Conservation (phyloP, 2,113 vertebrate genomes). For the Castor canadensis region DNA sequence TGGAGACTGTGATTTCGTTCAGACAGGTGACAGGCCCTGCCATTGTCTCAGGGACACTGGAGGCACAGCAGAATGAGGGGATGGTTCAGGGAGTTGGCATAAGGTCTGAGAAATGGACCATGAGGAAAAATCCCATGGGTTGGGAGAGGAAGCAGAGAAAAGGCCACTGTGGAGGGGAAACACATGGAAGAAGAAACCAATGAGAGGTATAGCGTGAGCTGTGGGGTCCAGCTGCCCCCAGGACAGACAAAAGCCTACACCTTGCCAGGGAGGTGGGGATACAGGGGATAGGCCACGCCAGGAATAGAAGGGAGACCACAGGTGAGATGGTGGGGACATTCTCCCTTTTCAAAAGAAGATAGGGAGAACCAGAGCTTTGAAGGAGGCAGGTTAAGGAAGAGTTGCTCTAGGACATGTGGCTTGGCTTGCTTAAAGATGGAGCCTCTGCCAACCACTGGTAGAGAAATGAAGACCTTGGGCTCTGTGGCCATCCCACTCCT, state of each 20-base stretch:
- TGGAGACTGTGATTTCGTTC: neutral
- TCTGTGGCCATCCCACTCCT: neutral
- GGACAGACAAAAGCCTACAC: neutral
- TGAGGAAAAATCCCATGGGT: too few relatives aligned
- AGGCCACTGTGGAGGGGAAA: neutral
- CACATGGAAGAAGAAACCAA: fast-evolving
- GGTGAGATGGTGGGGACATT: fast-evolving
- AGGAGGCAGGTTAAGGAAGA: neutral
- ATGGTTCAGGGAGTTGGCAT: neutral
- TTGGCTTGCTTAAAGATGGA: neutral
- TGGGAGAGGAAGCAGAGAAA: neutral
- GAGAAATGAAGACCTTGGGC: too few relatives aligned
- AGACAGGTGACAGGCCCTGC: neutral
- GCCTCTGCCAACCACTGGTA: neutral
- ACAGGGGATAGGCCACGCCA: fast-evolving
- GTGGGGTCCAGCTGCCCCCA: neutral
- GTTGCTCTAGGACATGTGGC: fast-evolving
- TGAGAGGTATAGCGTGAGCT: neutral
- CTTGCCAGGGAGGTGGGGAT: too few relatives aligned
- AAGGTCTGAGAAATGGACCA: neutral
- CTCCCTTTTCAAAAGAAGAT: neutral
- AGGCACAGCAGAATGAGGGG: neutral
- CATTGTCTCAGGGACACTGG: neutral
- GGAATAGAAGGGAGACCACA: neutral
- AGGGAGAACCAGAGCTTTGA: too few relatives aligned